Evolutionary conservation across 2,888 invertebrate species (phyloP).

Genomic region (Lypha dubia): DNA sequence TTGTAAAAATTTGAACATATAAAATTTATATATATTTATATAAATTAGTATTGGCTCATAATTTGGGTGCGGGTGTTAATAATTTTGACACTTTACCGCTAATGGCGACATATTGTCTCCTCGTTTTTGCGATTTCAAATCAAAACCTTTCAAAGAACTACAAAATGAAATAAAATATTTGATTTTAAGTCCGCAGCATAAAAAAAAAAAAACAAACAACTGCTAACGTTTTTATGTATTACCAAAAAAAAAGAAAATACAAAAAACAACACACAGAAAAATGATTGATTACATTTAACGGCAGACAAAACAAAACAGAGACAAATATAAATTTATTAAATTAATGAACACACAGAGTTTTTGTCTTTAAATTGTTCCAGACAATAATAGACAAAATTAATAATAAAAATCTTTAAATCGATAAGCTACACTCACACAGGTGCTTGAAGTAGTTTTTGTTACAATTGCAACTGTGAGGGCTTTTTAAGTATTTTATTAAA

Average conservation of each 20-base stretch:
- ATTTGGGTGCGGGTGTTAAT: conserved; percentile 72
- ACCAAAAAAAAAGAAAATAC: neutral
- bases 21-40: neutral
- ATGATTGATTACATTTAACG: conserved; percentile 65
- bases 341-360: conserved; percentile 25
- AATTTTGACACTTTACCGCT: conserved; percentile 69
- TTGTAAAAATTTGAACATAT: conserved; percentile 8
- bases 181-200: conserved; percentile 10
- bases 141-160: conserved; percentile 1
- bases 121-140: conserved; percentile 11
- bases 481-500: no score
- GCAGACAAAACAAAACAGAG: conserved; percentile 47
- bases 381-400: neutral
- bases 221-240: neutral
- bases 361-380: conserved; percentile 12
- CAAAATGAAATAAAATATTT: neutral
- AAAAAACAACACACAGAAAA: conserved; percentile 6
- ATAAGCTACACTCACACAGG: neutral
- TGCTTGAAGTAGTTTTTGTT: neutral
- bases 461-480: neutral
- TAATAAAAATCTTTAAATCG: neutral
- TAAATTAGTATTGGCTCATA: neutral
- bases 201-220: no score
- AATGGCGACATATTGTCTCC: conserved; percentile 73
- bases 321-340: conserved; percentile 64